phyloP scores from a whole-genome alignment of 2,113 vertebrate genomes.

The Myotis lucifugus region DNA sequence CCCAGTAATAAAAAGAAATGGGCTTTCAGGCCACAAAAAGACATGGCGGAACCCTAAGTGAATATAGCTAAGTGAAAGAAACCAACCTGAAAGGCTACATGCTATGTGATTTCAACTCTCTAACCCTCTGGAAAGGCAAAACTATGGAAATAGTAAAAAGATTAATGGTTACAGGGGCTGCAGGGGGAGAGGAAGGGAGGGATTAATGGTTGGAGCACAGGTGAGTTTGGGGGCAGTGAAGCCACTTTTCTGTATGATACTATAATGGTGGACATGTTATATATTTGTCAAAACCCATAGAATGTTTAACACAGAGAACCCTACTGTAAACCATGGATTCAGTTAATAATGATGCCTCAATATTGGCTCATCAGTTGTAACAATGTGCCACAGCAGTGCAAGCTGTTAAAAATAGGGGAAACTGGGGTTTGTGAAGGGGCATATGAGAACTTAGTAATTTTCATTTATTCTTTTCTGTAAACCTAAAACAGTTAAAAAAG shows the following conservation, averaged over 20 bases:
- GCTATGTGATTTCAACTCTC: neutral
- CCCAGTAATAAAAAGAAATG: neutral
- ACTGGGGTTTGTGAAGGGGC: neutral
- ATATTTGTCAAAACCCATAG: neutral
- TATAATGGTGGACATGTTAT: neutral
- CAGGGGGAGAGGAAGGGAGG: neutral
- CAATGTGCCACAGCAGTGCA: neutral
- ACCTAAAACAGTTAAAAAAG: neutral
- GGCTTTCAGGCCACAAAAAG: neutral
- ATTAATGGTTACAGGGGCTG: neutral
- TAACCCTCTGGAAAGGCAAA: neutral
- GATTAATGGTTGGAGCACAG: neutral
- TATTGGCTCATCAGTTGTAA: neutral
- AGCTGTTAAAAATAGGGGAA: neutral
- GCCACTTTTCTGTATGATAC: neutral
- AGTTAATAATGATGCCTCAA: neutral
- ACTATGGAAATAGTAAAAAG: neutral
- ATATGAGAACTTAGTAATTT: neutral
- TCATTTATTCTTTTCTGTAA: neutral
- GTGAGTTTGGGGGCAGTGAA: neutral
- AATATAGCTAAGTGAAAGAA: neutral
- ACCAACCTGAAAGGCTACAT: neutral
- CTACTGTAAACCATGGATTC: neutral
- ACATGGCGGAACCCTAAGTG: neutral
- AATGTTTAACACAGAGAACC: neutral